Percentiles rank a stretch among this genome's conserved stretches.
These are phyloP conservation scores for Dreissena rostriformis DNA, from an alignment of 1,140 invertebrate species.

Conservation along the genomic window DNA sequence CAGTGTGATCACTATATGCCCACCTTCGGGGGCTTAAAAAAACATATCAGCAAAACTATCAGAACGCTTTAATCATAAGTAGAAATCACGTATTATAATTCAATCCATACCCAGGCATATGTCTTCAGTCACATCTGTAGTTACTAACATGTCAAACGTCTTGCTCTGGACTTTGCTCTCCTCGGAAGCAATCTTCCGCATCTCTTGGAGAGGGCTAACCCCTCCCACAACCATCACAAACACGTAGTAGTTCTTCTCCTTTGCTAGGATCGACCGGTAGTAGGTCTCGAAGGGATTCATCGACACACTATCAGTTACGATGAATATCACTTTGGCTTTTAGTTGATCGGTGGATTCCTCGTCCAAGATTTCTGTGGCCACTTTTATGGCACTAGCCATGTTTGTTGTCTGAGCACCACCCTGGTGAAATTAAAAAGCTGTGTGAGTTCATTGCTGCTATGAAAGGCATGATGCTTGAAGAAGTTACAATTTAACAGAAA, in stretches of 20 bases:
- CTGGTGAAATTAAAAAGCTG: not conserved
- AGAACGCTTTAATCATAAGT: too few relatives aligned
- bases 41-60: too few relatives aligned
- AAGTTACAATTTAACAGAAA: too few relatives aligned
- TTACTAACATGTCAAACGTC: too few relatives aligned
- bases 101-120: too few relatives aligned
- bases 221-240: slow-evolving; percentile 1
- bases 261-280: slow-evolving; percentile 11
- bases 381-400: slow-evolving; percentile 20
- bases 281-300: not conserved
- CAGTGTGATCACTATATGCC: too few relatives aligned
- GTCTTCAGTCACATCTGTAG: too few relatives aligned
- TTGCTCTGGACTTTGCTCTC: not conserved
- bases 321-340: slow-evolving; percentile 14
- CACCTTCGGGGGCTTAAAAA: too few relatives aligned
- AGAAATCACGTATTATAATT: too few relatives aligned
- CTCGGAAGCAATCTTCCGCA: not conserved
- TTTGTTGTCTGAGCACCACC: slow-evolving; percentile 27
- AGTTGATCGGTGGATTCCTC: not conserved
- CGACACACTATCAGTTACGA: slow-evolving; percentile 17
- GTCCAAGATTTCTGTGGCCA: not conserved
- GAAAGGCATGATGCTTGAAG: too few relatives aligned
- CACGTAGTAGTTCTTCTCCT: slow-evolving; percentile 11
- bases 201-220: not conserved
- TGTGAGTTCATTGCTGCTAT: too few relatives aligned